Percentiles rank a stretch among this genome's conserved stretches.
Conservation (phyloP, 2,888 invertebrate genomes). For the Limnephilus rhombicus region DNA sequence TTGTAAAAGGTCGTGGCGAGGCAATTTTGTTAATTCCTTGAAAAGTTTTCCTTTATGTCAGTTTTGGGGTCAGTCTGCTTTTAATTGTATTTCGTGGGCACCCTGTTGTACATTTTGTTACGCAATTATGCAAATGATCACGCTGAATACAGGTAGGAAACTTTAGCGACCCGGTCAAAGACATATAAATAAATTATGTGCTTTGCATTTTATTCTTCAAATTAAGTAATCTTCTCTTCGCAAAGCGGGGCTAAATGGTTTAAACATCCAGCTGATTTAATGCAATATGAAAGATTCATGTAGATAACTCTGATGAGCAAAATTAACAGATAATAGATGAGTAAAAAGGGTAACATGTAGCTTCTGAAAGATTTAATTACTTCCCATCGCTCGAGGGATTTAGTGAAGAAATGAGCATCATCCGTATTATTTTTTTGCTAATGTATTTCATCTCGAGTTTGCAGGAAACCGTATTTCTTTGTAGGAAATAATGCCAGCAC, state of each 20-base stretch:
- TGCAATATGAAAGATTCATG: background rate
- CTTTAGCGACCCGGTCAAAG: background rate
- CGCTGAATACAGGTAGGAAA: background rate
- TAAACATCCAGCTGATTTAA: background rate
- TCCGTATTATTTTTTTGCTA: background rate
- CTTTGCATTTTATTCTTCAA: background rate
- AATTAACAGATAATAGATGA: background rate
- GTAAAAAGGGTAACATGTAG: background rate
- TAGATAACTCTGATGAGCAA: background rate
- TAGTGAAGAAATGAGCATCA: background rate
- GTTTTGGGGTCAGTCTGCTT: background rate
- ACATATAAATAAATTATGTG: background rate
- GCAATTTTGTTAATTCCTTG: conserved; percentile 19
- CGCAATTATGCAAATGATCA: background rate
- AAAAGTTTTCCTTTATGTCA: conserved; percentile 6
- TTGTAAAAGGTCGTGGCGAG: background rate
- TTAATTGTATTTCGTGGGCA: background rate
- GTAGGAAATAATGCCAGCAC: background rate
- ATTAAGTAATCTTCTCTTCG: background rate
- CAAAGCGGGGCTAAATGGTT: background rate
- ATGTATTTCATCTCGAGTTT: background rate
- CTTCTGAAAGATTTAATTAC: background rate
- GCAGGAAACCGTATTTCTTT: background rate
- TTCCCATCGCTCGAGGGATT: background rate
- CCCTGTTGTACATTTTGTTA: background rate